These are phyloP conservation scores for Apostichopus parvimensis DNA, from an alignment of 35 echinoderm and acorn worm species.

Conservation along the genomic window DNA sequence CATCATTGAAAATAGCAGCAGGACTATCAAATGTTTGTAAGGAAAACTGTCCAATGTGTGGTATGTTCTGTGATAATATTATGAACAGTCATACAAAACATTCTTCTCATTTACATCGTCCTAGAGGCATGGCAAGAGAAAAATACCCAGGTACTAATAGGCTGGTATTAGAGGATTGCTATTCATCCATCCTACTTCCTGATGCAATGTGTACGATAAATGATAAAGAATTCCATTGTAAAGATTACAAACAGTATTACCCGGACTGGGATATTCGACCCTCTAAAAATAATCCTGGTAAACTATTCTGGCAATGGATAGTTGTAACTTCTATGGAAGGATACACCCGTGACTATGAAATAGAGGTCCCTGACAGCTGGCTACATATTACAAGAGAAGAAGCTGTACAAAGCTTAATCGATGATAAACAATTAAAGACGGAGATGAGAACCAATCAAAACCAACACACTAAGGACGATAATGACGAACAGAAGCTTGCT, in stretches of 20 bases:
- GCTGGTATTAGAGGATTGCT: conserved; percentile 31
- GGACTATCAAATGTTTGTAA: neutral
- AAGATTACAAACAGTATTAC: neutral
- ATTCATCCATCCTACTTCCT: neutral
- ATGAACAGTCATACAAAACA: no score
- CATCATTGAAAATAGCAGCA: neutral
- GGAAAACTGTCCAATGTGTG: neutral
- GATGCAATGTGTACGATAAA: neutral
- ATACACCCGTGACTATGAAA: neutral
- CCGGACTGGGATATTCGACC: conserved; percentile 13
- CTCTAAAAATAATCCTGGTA: neutral
- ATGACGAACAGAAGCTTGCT: no score
- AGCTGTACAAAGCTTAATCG: no score
- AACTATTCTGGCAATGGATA: conserved; percentile 6
- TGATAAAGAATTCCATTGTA: neutral
- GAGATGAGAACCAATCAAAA: no score
- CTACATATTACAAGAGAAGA: no score
- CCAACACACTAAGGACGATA: no score
- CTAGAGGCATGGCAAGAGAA: neutral
- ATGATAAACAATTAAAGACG: no score
- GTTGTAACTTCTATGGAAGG: neutral
- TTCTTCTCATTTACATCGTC: no score
- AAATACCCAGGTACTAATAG: neutral
- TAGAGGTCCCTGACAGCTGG: neutral
- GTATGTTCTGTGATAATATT: no score